Evolutionary conservation across 2,888 invertebrate species (phyloP).

Genomic region (Dione juno): DNA sequence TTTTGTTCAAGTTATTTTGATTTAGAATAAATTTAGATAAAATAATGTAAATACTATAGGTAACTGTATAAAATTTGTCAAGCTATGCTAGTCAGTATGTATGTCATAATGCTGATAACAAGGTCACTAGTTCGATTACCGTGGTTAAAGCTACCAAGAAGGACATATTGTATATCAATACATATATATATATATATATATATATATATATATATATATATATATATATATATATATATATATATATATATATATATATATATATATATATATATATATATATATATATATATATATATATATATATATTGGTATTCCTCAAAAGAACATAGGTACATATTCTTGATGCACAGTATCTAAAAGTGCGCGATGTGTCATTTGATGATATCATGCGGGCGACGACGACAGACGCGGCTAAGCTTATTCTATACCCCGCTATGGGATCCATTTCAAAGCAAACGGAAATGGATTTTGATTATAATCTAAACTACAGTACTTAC

Average conservation of each 20-base stretch:
- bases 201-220: background rate
- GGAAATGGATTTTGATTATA: conserved; percentile 6
- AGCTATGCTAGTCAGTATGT: background rate
- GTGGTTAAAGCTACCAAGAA: background rate
- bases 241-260: background rate
- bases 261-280: background rate
- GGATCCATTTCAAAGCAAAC: conserved; percentile 12
- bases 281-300: background rate
- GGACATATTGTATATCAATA: background rate
- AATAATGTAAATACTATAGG: background rate
- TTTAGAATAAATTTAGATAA: conserved; percentile 4
- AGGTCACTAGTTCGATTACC: background rate
- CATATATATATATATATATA: background rate
- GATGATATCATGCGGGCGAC: conserved; percentile 53
- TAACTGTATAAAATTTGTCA: background rate
- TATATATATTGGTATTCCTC: background rate
- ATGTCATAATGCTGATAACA: background rate
- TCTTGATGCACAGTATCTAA: conserved; percentile 23
- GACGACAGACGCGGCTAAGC: conserved; percentile 45
- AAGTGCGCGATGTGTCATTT: conserved; percentile 50
- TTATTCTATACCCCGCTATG: conserved; percentile 36
- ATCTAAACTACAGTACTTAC: conserved; percentile 3
- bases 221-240: background rate
- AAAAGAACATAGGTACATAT: background rate
- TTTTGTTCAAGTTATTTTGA: conserved; percentile 9